Conservation (phyloP, 2,888 invertebrate species). For the Clunio marinus region DNA sequence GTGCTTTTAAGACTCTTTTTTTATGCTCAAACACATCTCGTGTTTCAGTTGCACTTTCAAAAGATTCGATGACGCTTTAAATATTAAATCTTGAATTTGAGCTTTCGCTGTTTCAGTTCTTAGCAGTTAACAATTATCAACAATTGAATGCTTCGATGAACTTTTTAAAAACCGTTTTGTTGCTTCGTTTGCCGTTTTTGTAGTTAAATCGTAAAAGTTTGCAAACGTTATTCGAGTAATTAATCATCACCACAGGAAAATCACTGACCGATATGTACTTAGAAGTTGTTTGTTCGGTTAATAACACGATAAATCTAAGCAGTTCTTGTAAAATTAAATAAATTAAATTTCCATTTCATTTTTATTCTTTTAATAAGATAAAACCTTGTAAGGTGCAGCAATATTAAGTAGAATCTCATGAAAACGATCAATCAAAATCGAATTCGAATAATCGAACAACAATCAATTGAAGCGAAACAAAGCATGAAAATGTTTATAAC, state of each 20-base stretch:
- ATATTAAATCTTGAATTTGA: background rate
- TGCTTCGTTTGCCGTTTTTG: background rate
- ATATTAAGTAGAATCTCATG: too few relatives aligned
- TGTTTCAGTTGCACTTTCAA: background rate
- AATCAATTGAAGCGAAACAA: background rate
- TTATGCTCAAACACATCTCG: too few relatives aligned
- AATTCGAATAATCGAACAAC: background rate
- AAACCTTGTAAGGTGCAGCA: too few relatives aligned
- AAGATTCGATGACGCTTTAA: background rate
- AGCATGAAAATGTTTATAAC: conserved; percentile 10
- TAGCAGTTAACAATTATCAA: background rate
- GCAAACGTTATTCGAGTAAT: too few relatives aligned
- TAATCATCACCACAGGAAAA: conserved; percentile 18
- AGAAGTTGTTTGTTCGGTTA: too few relatives aligned
- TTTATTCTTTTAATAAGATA: too few relatives aligned
- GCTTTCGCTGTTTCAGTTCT: background rate
- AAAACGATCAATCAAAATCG: background rate
- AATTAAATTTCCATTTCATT: too few relatives aligned
- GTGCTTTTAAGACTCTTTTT: background rate
- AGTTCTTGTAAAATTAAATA: too few relatives aligned
- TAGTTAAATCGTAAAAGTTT: background rate
- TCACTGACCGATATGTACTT: too few relatives aligned
- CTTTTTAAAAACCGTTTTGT: background rate
- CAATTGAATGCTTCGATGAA: background rate
- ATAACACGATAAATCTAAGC: too few relatives aligned